Base-by-base conservation (phyloP, 2,797 vertebrate genomes). In the Micropoecilia bifurca region DNA sequence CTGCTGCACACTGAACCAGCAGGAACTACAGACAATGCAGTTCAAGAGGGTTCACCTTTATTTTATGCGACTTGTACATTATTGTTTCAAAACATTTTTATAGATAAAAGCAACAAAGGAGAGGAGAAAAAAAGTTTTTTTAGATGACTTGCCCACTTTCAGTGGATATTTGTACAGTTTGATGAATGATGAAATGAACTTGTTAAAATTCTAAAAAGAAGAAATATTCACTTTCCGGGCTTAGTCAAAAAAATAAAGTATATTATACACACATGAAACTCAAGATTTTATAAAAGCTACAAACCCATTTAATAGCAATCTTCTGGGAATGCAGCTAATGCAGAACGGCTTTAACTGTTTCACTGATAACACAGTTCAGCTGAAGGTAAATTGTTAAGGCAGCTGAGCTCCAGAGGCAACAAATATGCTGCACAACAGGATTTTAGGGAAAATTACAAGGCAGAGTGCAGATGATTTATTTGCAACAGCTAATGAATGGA, bases 401-500 rank as follows among this genome's bases (percentile, higher is more conserved):
- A 57, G 2, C 16, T 73, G 22, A 85, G 59, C 28, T 16, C 45
- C 30, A 77, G 25, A 75, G 75, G 55, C 30, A 47, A 22, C 33
- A 6, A 74, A 57, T 80, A 48, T 69, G 14, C 84, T 41, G 63
- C 41, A 47, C n/a, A 79, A 82, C 73, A 80, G 79, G 78, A 48
- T 41, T 41, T 41, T 41, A 41, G 41, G 41, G 41, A 41, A 41
- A 88, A 91, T 92, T 80, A 88, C 71, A 7, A 53, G 79, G 81
- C 39, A 83, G 73, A 28, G 33, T 45, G 57, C 8, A 68, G 41
- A 73, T 61, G 43, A 90, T 50, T 71, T 76, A 83, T 81, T 68
- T 50, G 28, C 6, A 79, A 72, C 10, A 50, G 20, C 20, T 28
- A 43, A 30, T 55, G 12, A 43, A 77, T 63, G 5, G 33, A 48